Evolutionary conservation across 2,888 invertebrate species (phyloP), one percentile per base, ranked within the genome.

Genomic region (Sialis fuliginosa): DNA sequence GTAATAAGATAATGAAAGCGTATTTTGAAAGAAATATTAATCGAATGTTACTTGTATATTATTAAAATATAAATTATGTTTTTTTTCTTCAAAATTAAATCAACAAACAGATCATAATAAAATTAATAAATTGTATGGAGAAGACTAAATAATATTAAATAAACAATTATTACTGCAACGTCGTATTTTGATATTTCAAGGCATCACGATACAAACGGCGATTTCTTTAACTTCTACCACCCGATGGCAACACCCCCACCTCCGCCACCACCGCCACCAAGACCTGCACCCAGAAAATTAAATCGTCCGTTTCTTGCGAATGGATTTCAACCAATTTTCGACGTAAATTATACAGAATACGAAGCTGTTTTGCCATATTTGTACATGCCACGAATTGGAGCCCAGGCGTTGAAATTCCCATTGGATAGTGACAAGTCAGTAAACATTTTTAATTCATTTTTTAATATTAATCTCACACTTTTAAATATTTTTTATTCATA

Each of bases 351-450:
- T 58, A 81, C 85, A 70, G 75, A 77, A 33, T 87, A 86, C 63
- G 81, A 86, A 50, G 77, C 85, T 0, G 74, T 84, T 39, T 65
- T 88, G 49, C 86, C 85, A 45, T 83, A 79, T 61, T 79, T 77
- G 34, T 83, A 80, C 59, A 71, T 86, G 33, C 77, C 81, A 2
- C 74, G 77, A 53, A 62, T 88, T 52, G 76, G 81, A 55, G 77
- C 85, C 7, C 70, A 79, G 41, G 81, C 80, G 2, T 66, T 88
- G 45, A 80, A 84, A 52, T 71, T 88, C 57, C 87, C 88, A 8
- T 62, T 89, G 46, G 87, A 89, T 60, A 86, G 85, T 53, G 75
- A 79, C 1, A 75, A 81, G 22, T 22, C 22, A 22, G 22, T 22
- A 22, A n/a, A 2, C 22, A 22, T 22, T 22, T 22, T 22, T 2